A percentile compares a stretch with the other conserved stretches of the same genome.
Conservation (phyloP, 2,888 invertebrate genomes). For the Thecocarcelia acutangulata region DNA sequence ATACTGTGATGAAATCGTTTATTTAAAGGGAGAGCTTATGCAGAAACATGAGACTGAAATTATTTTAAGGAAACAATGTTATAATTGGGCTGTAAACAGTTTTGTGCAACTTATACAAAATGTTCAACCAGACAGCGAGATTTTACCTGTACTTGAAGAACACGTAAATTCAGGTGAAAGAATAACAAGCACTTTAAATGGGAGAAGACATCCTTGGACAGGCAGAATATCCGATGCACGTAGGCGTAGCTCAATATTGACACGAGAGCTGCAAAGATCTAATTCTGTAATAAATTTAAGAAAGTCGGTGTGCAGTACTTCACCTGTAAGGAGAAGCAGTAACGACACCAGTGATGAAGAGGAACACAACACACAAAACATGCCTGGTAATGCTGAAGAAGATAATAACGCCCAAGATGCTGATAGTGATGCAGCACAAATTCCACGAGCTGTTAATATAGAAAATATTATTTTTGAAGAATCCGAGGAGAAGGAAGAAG, state of each 20-base stretch:
- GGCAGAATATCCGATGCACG: not conserved
- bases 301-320: conserved; percentile 19
- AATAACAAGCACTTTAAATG: not conserved
- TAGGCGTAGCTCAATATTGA: conserved; percentile 11
- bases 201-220: not conserved
- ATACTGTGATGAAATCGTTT: conserved; percentile 56
- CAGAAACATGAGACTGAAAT: conserved; percentile 49
- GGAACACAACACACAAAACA: not conserved
- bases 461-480: conserved; percentile 20
- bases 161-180: not conserved
- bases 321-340: conserved; percentile 25
- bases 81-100: conserved; percentile 30
- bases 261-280: conserved; percentile 33
- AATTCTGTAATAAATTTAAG: conserved; percentile 13
- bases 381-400: not conserved
- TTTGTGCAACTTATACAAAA: conserved; percentile 29
- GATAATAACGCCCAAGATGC: not conserved
- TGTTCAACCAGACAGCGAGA: conserved; percentile 42
- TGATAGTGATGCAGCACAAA: not conserved
- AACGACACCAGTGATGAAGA: not conserved
- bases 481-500: not conserved
- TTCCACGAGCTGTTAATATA: not conserved
- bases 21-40: conserved; percentile 53
- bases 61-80: conserved; percentile 21
- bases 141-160: conserved; percentile 23